Evolutionary conservation across 1,140 invertebrate genomes (phyloP).

Genomic region (Dinoponera quadriceps): DNA sequence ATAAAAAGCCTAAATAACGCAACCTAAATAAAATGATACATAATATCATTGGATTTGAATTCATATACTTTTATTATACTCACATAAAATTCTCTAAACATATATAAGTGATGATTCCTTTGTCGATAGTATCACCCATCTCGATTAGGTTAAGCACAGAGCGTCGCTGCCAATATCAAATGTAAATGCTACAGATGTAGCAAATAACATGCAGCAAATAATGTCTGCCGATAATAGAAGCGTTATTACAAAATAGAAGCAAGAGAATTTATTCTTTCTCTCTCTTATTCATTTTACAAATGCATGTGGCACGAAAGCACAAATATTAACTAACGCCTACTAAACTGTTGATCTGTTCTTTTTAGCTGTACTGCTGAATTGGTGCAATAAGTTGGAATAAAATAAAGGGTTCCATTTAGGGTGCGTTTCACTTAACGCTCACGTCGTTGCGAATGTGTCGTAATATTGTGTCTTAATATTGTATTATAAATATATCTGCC

Average conservation of each 20-base stretch:
- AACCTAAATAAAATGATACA: neutral
- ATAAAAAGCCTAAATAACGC: slow-evolving; percentile 16
- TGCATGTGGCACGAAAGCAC: neutral
- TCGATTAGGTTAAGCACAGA: slow-evolving; percentile 43
- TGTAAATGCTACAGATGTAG: neutral
- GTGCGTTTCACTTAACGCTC: no score
- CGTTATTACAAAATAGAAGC: neutral
- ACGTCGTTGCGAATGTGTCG: no score
- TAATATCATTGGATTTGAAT: neutral
- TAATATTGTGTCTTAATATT: no score
- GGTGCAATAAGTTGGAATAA: no score
- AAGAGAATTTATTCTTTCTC: neutral
- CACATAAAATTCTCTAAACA: slow-evolving; percentile 82
- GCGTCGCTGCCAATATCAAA: neutral
- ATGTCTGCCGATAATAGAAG: neutral
- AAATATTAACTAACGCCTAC: no score
- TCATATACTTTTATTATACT: slow-evolving; percentile 62
- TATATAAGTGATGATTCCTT: slow-evolving; percentile 78
- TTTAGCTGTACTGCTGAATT: no score
- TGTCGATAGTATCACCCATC: slow-evolving; percentile 40
- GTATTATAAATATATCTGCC: no score
- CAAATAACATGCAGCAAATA: neutral
- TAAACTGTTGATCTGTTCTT: no score
- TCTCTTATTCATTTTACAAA: neutral
- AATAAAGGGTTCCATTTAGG: no score